Percentiles rank a stretch among this genome's conserved stretches.
Evolutionary conservation across 2,888 invertebrate genomes (phyloP).

Genomic region (Syrista parreyssii): DNA sequence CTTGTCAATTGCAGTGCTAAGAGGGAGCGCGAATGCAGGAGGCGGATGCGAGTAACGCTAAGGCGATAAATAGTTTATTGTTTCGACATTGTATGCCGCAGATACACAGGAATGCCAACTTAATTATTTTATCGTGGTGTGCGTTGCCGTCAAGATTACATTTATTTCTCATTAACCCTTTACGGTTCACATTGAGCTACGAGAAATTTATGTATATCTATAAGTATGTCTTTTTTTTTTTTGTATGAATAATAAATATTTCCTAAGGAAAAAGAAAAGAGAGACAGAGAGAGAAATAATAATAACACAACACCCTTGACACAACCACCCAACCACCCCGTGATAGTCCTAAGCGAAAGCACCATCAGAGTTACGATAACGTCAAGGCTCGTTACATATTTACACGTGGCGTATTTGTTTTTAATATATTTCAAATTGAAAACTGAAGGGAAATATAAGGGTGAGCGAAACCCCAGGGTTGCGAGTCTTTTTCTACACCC

Average conservation of each 20-base stretch:
- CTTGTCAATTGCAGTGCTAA: background rate
- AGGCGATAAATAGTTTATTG: constrained; percentile 33
- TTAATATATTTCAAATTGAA: constrained; percentile 7
- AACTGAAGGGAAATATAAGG: constrained; percentile 1
- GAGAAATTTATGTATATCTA: background rate
- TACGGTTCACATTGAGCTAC: background rate
- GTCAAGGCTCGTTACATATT: constrained; percentile 17
- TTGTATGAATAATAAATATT: background rate
- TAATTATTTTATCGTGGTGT: constrained; percentile 14
- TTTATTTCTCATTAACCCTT: background rate
- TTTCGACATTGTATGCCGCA: constrained; percentile 30
- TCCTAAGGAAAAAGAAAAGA: background rate
- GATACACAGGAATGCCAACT: constrained; percentile 31
- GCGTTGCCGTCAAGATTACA: background rate
- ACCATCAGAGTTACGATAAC: background rate
- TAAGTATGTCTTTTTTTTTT: background rate
- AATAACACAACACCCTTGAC: constrained; percentile 1
- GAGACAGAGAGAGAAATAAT: background rate
- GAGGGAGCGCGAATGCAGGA: constrained; percentile 12
- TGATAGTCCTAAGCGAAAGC: constrained; percentile 16
- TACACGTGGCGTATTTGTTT: constrained; percentile 31
- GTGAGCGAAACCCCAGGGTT: background rate
- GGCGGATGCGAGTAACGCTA: constrained; percentile 15
- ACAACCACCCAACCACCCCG: constrained; percentile 37
- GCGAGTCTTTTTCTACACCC: background rate